Evolutionary conservation across 2,113 vertebrate species (phyloP), one percentile per base, ranked within the genome.

Genomic region (Oncorhynchus masou): DNA sequence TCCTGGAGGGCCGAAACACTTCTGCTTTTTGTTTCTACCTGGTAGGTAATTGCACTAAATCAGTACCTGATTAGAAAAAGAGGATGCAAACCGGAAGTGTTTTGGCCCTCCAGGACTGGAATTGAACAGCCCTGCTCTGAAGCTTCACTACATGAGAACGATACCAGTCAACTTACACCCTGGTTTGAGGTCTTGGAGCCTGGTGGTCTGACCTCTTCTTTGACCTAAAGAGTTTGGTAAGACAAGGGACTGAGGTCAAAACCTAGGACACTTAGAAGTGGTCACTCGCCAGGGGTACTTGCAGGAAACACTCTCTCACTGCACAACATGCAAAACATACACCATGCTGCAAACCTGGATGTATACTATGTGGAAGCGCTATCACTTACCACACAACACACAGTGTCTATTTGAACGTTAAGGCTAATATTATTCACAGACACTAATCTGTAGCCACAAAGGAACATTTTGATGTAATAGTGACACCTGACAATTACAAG

Each of bases 151-250:
- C 16, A 9, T 74, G 9, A 13, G 24, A 25, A 34, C 31, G 68
- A 59, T 45, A 54, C 12, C 39, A 24, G 16, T 8, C 83, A 92
- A 67, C 93, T 94, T 91, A 94, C 93, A 88, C 88, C 83, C 4
- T 85, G 80, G 74, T 85, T 87, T 70, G 82, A 84, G 65, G 73
- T 88, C 85, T 87, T 86, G 79, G 79, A 59, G 51, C 65, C 80
- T 74, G 91, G 85, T 71, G 91, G 86, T 71, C 89, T 92, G 89
- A 90, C 92, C 87, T 95, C 94, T 8, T 94, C 93, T 91, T 95
- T 95, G 81, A 95, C 92, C 94, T 95, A 88, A 85, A 92, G 80
- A 57, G 71, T 59, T 85, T 71, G 4, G 81, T 74, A 79, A 81
- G 78, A 86, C 83, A 86, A 65, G 68, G 77, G 83, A 71, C 62